Percentiles rank a stretch among this genome's conserved stretches.
Conservation (phyloP, 2,797 vertebrate genomes). For the Otus scops region DNA sequence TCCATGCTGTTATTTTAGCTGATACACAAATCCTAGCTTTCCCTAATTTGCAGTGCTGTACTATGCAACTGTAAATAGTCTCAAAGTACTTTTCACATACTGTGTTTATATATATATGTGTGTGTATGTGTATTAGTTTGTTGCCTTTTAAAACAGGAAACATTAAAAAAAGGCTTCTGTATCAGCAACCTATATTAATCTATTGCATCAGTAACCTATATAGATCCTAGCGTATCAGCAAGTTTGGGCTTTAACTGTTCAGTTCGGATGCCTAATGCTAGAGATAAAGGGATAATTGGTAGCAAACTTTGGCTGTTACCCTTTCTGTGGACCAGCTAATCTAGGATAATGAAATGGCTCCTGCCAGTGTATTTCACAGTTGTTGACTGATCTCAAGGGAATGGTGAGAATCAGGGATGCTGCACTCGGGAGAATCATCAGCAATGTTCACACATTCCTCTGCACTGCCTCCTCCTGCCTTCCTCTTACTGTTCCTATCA, state of each 20-base stretch:
- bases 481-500: slow-evolving; percentile 63
- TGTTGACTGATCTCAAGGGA: slow-evolving; percentile 51
- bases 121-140: neutral
- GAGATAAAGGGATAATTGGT: neutral
- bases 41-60: neutral
- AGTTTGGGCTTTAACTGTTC: neutral
- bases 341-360: slow-evolving; percentile 11
- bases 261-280: neutral
- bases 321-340: slow-evolving; percentile 28
- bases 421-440: neutral
- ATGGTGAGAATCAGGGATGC: slow-evolving; percentile 44
- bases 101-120: neutral
- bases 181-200: neutral
- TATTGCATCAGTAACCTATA: neutral
- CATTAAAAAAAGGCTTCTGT: neutral
- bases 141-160: neutral
- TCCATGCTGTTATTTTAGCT: neutral
- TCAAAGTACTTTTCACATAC: neutral
- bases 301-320: neutral
- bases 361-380: slow-evolving; percentile 49
- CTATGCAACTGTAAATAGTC: neutral
- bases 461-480: slow-evolving; percentile 54
- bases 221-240: neutral
- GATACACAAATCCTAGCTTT: neutral
- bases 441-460: slow-evolving; percentile 51